phyloP scores from a whole-genome alignment of 2,113 vertebrate genomes.

The Cyanoliseus patagonus region DNA sequence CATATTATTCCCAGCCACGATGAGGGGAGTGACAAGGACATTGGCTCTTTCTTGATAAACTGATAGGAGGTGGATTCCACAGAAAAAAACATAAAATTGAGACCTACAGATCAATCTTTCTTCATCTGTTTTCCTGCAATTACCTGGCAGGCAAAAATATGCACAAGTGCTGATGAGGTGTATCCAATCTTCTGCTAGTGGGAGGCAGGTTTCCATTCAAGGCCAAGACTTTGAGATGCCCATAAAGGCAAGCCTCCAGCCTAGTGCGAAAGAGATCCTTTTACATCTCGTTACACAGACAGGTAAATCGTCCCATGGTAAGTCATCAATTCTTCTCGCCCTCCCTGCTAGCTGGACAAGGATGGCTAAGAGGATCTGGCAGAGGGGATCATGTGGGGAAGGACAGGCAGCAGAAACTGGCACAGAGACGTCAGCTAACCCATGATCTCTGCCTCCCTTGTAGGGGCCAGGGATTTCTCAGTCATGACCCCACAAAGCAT shows the following conservation, averaged over 20 bases:
- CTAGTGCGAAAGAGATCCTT: background rate
- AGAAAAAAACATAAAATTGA: constrained; percentile 2
- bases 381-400: background rate
- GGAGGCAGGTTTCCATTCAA: background rate
- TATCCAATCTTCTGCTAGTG: background rate
- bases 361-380: background rate
- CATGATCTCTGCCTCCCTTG: background rate
- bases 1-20: constrained; percentile 32
- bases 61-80: background rate
- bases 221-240: background rate
- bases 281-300: background rate
- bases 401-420: background rate
- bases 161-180: constrained; percentile 30
- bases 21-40: background rate
- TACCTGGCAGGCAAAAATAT: constrained; percentile 22
- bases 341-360: background rate
- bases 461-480: background rate
- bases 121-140: background rate
- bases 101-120: background rate
- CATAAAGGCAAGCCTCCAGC: background rate
- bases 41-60: background rate
- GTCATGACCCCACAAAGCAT: background rate
- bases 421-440: accelerated
- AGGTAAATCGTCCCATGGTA: background rate
- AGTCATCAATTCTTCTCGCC: background rate